These are phyloP conservation scores for Plagodis dolabraria DNA, from an alignment of 2,888 invertebrate species.

Conservation along the genomic window DNA sequence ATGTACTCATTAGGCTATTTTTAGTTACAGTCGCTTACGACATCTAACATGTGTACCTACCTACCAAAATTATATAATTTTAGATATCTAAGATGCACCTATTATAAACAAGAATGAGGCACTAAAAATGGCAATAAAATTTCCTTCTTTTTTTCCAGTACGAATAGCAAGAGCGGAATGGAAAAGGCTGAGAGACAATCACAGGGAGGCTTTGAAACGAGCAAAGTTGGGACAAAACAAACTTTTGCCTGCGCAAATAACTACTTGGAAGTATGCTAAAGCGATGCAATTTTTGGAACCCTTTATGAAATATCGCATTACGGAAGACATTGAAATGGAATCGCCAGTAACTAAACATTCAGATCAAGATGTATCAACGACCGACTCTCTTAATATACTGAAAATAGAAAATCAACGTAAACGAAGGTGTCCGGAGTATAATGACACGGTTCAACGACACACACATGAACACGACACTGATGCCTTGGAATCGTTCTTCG, in stretches of 20 bases:
- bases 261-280: conserved; percentile 79
- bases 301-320: conserved; percentile 77
- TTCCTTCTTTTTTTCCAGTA: conserved; percentile 55
- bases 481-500: conserved; percentile 72
- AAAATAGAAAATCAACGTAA: conserved; percentile 46
- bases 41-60: neutral
- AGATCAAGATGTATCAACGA: conserved; percentile 63
- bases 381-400: conserved; percentile 44
- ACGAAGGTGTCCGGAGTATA: conserved; percentile 49
- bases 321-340: conserved; percentile 74
- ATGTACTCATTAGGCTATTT: too few relatives aligned
- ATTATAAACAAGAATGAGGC: neutral
- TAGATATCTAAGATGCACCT: too few relatives aligned
- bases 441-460: conserved; percentile 31
- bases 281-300: conserved; percentile 78
- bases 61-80: neutral
- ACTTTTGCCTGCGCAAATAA: conserved; percentile 73
- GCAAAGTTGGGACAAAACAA: conserved; percentile 77
- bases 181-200: conserved; percentile 76
- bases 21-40: too few relatives aligned
- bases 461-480: conserved; percentile 55
- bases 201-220: conserved; percentile 73
- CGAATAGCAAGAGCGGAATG: conserved; percentile 73
- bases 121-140: neutral
- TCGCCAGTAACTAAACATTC: conserved; percentile 47